These are phyloP conservation scores for Microcaecilia unicolor DNA, from an alignment of 2,797 vertebrate genomes.

Conservation along the genomic window DNA sequence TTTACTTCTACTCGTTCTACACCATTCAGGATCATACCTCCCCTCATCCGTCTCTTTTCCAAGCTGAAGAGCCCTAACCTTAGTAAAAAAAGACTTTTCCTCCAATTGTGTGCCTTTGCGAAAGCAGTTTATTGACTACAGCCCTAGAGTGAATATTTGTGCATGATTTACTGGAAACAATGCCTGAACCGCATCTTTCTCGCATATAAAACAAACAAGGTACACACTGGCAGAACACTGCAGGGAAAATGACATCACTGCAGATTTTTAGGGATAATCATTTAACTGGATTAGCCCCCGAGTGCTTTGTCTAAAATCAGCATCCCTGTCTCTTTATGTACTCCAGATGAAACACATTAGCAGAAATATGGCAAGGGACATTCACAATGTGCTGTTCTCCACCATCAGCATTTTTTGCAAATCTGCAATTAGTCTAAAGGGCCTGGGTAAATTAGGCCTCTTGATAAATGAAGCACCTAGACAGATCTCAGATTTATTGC, in stretches of 20 bases:
- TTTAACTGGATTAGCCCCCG: slow-evolving; percentile 77
- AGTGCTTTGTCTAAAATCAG: slow-evolving; percentile 71
- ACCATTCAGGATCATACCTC: no score
- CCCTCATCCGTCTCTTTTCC: no score
- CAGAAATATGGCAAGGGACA: slow-evolving; percentile 92
- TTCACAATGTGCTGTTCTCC: slow-evolving; percentile 76
- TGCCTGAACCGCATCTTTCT: slow-evolving; percentile 36
- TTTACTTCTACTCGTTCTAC: no score
- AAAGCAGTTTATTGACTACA: no score
- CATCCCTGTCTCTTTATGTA: slow-evolving; percentile 82
- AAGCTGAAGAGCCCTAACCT: no score
- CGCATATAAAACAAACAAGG: slow-evolving; percentile 60
- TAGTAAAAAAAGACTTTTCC: no score
- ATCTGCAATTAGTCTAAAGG: slow-evolving; percentile 99
- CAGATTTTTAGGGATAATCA: slow-evolving; percentile 77
- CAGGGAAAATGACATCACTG: slow-evolving; percentile 73
- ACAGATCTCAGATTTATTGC: slow-evolving; percentile 81
- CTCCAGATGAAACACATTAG: slow-evolving; percentile 96
- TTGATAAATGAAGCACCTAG: slow-evolving; percentile 95
- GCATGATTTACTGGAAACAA: slow-evolving; percentile 13
- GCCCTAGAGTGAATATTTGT: no score
- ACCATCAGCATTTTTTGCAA: slow-evolving; percentile 97
- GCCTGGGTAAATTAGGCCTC: slow-evolving; percentile 97
- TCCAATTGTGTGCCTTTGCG: no score
- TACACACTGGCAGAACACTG: slow-evolving; percentile 61